Evolutionary conservation across 2,113 vertebrate species (phyloP), one percentile per base, ranked within the genome.

Genomic region (Perca fluviatilis): DNA sequence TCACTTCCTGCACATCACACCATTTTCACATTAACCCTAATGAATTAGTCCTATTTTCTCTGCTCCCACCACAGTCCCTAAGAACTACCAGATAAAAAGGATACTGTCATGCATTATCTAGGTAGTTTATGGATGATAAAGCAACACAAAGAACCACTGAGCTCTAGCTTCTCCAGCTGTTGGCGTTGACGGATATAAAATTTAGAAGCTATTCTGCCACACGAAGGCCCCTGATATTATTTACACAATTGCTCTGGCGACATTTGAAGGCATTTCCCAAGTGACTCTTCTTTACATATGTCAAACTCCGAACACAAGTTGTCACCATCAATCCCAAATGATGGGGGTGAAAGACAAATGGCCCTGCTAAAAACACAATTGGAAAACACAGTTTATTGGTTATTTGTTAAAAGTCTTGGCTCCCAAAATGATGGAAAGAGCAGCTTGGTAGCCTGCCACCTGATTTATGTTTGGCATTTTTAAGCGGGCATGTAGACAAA

Each of bases 401-500:
- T 54, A 65, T 76, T 71, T 82, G 56, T 78, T 60, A 6, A 51
- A 65, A 71, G 67, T 65, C 71, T 23, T 82, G 53, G 68, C 80
- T 77, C 71, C 18, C 23, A 25, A 68, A 74, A 83, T 69, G 15
- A 70, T 90, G 68, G 82, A 86, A 87, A 84, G 82, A 92, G 88
- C 93, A 92, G 84, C 90, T 91, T 91, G 86, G 90, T 86, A 82
- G 91, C 89, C 89, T 87, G 78, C 87, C 86, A 83, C 56, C 91
- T 92, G 89, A 93, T 93, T 93, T 91, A 93, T 93, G 91, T 85
- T 83, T 91, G 84, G 72, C 83, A 74, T 86, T 90, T 91, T 86
- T 77, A 90, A 89, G 78, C 19, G 47, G 84, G 56, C 85, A 74
- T 43, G 72, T 71, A 91, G 91, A 94, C 91, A 91, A 91, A 89